These are phyloP conservation scores for Micoletzkya japonica DNA, from an alignment of 2,888 invertebrate species.

Conservation along the genomic window DNA sequence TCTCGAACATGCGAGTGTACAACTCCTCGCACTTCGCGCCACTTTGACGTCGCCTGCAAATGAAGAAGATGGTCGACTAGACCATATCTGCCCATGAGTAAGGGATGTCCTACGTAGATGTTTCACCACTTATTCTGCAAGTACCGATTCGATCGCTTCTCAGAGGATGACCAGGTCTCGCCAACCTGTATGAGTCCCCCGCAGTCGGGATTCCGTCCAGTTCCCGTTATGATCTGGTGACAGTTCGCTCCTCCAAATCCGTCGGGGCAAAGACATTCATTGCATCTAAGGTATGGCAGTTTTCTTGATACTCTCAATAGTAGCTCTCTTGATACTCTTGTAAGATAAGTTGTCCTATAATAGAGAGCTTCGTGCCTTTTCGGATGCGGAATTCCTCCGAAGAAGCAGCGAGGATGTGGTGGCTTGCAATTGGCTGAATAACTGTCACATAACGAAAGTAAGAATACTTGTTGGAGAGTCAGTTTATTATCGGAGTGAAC, in stretches of 20 bases:
- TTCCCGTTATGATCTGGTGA: slow-evolving; percentile 4
- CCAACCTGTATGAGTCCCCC: slow-evolving; percentile 22
- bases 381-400: slow-evolving; percentile 8
- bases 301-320: background rate
- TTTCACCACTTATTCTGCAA: too few relatives aligned
- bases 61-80: background rate
- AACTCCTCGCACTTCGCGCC: slow-evolving; percentile 17
- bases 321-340: background rate
- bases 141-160: too few relatives aligned
- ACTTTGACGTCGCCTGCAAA: background rate
- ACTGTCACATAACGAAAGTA: background rate
- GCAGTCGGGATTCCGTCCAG: slow-evolving; percentile 12
- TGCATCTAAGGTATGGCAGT: background rate
- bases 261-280: slow-evolving; percentile 23
- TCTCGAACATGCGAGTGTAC: slow-evolving; percentile 15
- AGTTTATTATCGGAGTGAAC: background rate
- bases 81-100: too few relatives aligned
- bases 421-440: background rate
- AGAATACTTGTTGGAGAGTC: background rate
- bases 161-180: too few relatives aligned
- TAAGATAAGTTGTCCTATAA: background rate
- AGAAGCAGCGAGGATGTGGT: background rate
- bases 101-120: too few relatives aligned
- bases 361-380: background rate
- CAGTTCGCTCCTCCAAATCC: slow-evolving; percentile 17